Conservation (phyloP, 2,888 invertebrate species). For the Dryobotodes eremita region DNA sequence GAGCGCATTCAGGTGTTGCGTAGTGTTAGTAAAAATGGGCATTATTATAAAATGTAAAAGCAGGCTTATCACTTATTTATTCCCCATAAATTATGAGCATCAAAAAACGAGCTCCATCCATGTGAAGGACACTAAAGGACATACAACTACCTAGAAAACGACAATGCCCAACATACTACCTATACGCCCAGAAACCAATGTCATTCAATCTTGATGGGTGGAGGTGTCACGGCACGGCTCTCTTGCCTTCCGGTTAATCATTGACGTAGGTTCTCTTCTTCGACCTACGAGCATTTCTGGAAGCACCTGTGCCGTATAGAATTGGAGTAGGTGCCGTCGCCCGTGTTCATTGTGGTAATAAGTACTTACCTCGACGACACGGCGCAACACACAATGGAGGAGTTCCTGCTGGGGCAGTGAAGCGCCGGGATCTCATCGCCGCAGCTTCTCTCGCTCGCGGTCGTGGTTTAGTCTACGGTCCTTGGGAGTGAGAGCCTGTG, state of each 20-base stretch:
- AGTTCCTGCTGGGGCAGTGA: background rate
- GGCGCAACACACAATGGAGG: background rate
- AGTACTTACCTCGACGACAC: background rate
- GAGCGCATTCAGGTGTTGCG: background rate
- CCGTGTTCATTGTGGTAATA: background rate
- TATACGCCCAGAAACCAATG: slow-evolving; percentile 1
- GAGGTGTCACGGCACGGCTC: background rate
- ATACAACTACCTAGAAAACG: background rate
- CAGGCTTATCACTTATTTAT: background rate
- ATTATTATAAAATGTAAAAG: background rate
- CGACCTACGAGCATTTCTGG: background rate
- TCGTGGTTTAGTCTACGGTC: background rate
- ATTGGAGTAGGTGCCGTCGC: background rate
- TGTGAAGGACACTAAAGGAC: no score
- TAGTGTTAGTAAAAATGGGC: background rate
- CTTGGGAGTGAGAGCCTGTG: background rate
- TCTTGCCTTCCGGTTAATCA: background rate
- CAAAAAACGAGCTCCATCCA: background rate
- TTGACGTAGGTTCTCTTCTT: background rate
- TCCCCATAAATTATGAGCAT: background rate
- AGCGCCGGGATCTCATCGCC: background rate
- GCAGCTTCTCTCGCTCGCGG: background rate
- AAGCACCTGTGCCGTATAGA: background rate
- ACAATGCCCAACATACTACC: background rate
- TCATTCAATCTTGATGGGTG: background rate